phyloP scores from a whole-genome alignment of 2,888 invertebrate species.

The Onchidella celtica region DNA sequence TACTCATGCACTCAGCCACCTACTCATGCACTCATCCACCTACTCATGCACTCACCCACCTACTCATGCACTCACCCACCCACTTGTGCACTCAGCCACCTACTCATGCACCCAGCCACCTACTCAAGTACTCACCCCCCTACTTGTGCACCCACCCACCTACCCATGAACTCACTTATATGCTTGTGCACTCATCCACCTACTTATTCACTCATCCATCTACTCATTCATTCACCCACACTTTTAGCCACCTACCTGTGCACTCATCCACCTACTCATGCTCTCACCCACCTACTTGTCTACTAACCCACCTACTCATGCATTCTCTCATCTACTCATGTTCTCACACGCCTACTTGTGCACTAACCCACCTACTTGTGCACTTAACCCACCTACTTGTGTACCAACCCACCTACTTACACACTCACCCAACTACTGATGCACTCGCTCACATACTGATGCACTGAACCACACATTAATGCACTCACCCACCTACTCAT shows the following conservation, averaged over 20 bases:
- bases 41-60: neutral
- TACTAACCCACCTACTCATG: neutral
- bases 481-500: neutral
- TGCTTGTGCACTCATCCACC: neutral
- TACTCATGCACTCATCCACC: neutral
- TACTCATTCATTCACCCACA: neutral
- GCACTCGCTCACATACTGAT: neutral
- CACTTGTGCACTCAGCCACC: neutral
- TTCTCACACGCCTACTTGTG: neutral
- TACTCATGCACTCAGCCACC: too few relatives aligned
- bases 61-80: neutral
- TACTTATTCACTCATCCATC: neutral
- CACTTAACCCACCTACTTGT: neutral
- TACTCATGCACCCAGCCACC: neutral
- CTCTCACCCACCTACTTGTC: neutral
- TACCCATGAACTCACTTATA: neutral
- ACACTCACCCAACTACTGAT: neutral
- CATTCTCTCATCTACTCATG: neutral
- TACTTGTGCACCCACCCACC: neutral
- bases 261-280: neutral
- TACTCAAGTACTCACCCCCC: neutral
- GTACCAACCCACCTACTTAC: neutral
- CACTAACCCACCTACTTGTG: neutral
- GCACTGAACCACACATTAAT: neutral
- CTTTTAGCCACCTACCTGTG: neutral